These are phyloP conservation scores for Acanthaster planci DNA, from an alignment of 35 echinoderm and acorn worm genomes.

Conservation along the genomic window DNA sequence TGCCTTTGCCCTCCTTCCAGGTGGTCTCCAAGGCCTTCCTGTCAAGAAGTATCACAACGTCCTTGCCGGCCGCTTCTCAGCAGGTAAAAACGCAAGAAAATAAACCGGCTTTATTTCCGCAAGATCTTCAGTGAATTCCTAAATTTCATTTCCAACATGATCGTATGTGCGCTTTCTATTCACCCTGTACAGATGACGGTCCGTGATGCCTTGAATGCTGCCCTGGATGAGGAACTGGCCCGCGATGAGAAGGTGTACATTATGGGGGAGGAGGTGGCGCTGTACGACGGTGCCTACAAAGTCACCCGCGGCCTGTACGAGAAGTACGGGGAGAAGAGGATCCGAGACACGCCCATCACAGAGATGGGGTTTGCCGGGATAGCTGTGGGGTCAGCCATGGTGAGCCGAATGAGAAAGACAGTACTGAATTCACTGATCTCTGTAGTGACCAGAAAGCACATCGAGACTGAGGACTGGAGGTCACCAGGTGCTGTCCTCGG, in stretches of 20 bases:
- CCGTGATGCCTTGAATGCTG: constrained; percentile 83
- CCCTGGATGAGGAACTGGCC: constrained; percentile 89
- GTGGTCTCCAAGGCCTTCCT: neutral
- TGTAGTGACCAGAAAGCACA: too few relatives aligned
- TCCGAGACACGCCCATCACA: constrained; percentile 95
- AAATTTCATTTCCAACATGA: too few relatives aligned
- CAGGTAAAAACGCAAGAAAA: too few relatives aligned
- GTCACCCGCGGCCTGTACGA: constrained; percentile 83
- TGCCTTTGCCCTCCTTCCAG: too few relatives aligned
- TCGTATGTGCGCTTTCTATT: neutral
- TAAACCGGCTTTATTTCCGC: too few relatives aligned
- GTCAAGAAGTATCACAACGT: constrained; percentile 6
- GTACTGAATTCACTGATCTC: too few relatives aligned
- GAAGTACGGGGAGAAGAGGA: constrained; percentile 83
- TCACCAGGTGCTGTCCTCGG: too few relatives aligned
- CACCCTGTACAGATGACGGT: constrained; percentile 68
- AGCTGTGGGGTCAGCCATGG: constrained; percentile 94
- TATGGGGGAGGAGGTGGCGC: constrained; percentile 92
- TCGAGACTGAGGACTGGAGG: too few relatives aligned
- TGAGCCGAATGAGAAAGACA: too few relatives aligned
- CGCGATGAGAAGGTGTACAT: constrained; percentile 82
- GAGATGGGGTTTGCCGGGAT: constrained; percentile 98
- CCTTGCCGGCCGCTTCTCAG: neutral
- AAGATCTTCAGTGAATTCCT: too few relatives aligned
- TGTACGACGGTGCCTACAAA: constrained; percentile 99